Evolutionary conservation across 1,140 invertebrate genomes (phyloP), one percentile per base, ranked within the genome.

Genomic region (Manduca sexta): DNA sequence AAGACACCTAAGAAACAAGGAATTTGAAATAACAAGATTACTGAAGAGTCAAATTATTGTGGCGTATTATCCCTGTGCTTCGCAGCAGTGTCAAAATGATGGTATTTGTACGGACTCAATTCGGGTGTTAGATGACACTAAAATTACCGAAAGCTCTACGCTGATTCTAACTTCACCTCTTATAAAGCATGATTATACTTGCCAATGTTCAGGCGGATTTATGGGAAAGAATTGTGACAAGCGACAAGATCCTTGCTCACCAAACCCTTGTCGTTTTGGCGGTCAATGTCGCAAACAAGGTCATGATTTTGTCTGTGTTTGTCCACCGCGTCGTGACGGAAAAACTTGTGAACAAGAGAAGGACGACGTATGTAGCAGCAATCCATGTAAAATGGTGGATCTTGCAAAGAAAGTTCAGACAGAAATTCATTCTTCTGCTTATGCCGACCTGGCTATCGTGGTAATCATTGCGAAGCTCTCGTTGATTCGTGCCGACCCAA

Each of bases 351-450:
- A 97, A 74, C 69, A 92, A 43, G 93, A 95, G 69, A 89, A 91
- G 62, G 93, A 93, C 26, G 93, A 95, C 65, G 92, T 91, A 0
- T 97, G 96, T 70, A 91, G 91, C 43, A 91, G 89, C 31, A 95
- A 93, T 71, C 94, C 95, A 2, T 98, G 95, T 62, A 90, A 91
- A 97, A 97, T 69, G 95, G 95, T 8, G 95, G 95, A 8, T 94
- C 94, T 1, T 97, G 96, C 59, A 91, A 94, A 64, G 93, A 95
- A 67, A 95, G 93, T 67, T 90, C 93, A 0, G 93, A 95, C 64
- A 93, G 93, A 37, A 93, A 92, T 14, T 93, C 92, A 6, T 97
- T 95, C 88, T 97, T 96, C 77, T 97, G 96, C 64, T 82, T 97
- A 0, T 97, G 96, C 69, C 88, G 95, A 1, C 93, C 94, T 2